These are phyloP conservation scores for Caenorhabditis afra DNA, from an alignment of 2,888 invertebrate genomes.

Conservation along the genomic window DNA sequence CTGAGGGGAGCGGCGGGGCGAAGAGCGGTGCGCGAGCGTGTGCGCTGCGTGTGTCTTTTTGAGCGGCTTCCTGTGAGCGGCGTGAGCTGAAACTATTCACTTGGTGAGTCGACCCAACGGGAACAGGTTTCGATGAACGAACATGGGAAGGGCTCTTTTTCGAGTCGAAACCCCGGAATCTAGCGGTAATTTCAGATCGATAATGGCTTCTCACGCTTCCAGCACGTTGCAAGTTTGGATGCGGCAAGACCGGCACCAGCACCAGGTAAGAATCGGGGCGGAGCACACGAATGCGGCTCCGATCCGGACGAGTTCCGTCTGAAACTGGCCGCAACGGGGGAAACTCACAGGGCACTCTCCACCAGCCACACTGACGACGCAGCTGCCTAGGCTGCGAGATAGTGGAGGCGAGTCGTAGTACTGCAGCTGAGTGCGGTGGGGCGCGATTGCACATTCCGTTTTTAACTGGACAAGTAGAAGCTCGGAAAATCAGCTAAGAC, in stretches of 20 bases:
- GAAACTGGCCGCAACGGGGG: slow-evolving; percentile 1
- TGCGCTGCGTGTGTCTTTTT: slow-evolving; percentile 54
- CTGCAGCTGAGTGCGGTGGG: slow-evolving; percentile 2
- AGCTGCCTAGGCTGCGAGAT: slow-evolving; percentile 14
- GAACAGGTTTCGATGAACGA: slow-evolving; percentile 1
- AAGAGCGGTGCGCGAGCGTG: slow-evolving; percentile 37
- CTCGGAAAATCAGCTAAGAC: not conserved
- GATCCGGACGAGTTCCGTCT: not conserved
- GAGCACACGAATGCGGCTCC: not conserved
- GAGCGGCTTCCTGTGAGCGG: slow-evolving; percentile 44
- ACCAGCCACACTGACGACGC: slow-evolving; percentile 8
- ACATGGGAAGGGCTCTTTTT: not conserved
- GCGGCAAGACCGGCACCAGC: slow-evolving; percentile 2
- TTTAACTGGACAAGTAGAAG: not conserved
- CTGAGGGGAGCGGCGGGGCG: slow-evolving; percentile 28
- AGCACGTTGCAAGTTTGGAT: slow-evolving; percentile 49
- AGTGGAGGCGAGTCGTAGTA: slow-evolving; percentile 16
- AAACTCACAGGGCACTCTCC: slow-evolving; percentile 14
- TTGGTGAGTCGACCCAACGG: not conserved
- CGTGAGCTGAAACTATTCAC: slow-evolving; percentile 20
- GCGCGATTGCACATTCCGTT: not conserved
- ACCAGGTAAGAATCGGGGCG: slow-evolving; percentile 10
- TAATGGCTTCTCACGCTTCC: slow-evolving; percentile 58
- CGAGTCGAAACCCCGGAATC: not conserved
- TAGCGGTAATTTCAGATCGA: slow-evolving; percentile 56